Percentiles rank a stretch among this genome's conserved stretches.
Evolutionary conservation across 2,888 invertebrate species (phyloP).

Genomic region (Alloscopus bannaensis): DNA sequence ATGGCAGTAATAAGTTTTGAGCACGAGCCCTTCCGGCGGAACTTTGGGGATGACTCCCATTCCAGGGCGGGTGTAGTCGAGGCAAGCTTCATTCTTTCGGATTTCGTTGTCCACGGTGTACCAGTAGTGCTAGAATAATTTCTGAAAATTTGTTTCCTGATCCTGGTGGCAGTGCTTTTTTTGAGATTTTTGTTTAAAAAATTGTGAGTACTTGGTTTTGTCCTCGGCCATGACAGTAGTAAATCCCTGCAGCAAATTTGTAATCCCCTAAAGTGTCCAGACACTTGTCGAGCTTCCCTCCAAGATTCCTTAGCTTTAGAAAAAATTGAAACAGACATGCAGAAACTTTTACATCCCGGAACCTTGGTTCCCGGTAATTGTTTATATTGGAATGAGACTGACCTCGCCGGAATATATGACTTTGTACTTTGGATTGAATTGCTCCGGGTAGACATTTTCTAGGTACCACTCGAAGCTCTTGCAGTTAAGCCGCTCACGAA

Average conservation of each 20-base stretch:
- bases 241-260: conserved; percentile 14
- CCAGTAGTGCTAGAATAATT: conserved; percentile 40
- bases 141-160: not conserved
- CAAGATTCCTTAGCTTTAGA: conserved; percentile 34
- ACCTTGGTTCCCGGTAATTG: too few relatives aligned
- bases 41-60: conserved; percentile 78
- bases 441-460: conserved; percentile 95
- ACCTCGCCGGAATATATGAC: too few relatives aligned
- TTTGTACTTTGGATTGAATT: conserved; percentile 94
- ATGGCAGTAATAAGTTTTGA: conserved; percentile 87
- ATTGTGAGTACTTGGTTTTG: not conserved
- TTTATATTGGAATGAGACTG: too few relatives aligned
- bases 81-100: conserved; percentile 21
- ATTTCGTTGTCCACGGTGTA: conserved; percentile 39
- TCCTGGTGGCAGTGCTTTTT: not conserved
- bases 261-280: conserved; percentile 12
- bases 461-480: conserved; percentile 96
- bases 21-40: too few relatives aligned
- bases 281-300: conserved; percentile 21
- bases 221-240: conserved; percentile 22
- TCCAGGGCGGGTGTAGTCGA: conserved; percentile 79
- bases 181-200: not conserved
- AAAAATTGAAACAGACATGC: too few relatives aligned
- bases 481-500: conserved; percentile 78
- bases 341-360: too few relatives aligned